Evolutionary conservation across 2,797 vertebrate species (phyloP).

Genomic region (Chaunax sp.): DNA sequence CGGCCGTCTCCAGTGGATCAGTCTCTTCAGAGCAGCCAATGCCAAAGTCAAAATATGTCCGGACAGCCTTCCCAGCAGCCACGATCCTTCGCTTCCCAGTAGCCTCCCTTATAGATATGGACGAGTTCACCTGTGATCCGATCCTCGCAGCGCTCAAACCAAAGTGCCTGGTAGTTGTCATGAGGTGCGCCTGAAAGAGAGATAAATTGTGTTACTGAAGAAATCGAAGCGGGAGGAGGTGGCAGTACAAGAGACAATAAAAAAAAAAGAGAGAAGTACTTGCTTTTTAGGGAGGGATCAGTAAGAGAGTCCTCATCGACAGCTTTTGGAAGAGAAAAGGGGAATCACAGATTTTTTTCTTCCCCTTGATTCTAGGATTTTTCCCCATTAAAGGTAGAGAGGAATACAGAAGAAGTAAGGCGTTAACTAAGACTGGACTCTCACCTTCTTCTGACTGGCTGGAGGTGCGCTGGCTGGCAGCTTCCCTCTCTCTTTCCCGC

Average conservation of each 20-base stretch:
- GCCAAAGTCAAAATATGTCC: conserved; percentile 89
- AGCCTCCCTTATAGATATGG: conserved; percentile 92
- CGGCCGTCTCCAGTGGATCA: conserved; percentile 36
- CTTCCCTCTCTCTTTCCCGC: conserved; percentile 89
- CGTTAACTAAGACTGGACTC: background rate
- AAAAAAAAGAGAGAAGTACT: conserved; percentile 74
- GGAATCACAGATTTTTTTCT: conserved; percentile 54
- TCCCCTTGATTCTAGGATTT: conserved; percentile 51
- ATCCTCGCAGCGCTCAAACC: conserved; percentile 92
- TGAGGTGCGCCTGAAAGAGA: conserved; percentile 82
- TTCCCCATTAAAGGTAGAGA: conserved; percentile 42
- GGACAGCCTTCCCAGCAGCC: conserved; percentile 89
- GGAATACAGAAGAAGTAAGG: conserved; percentile 1
- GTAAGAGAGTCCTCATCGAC: conserved; percentile 84
- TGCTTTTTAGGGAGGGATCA: conserved; percentile 86
- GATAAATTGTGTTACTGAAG: background rate
- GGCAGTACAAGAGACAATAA: conserved; percentile 7
- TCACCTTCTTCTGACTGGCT: conserved; percentile 89
- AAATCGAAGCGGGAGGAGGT: background rate
- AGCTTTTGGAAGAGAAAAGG: conserved; percentile 80
- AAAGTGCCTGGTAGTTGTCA: conserved; percentile 90
- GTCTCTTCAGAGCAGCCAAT: conserved; percentile 47
- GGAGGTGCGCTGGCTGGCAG: conserved; percentile 78
- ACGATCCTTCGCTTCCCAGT: conserved; percentile 96
- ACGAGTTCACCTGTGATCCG: conserved; percentile 87